Base-by-base conservation (phyloP, 2,113 vertebrate genomes). In the Otocyon megalotis region DNA sequence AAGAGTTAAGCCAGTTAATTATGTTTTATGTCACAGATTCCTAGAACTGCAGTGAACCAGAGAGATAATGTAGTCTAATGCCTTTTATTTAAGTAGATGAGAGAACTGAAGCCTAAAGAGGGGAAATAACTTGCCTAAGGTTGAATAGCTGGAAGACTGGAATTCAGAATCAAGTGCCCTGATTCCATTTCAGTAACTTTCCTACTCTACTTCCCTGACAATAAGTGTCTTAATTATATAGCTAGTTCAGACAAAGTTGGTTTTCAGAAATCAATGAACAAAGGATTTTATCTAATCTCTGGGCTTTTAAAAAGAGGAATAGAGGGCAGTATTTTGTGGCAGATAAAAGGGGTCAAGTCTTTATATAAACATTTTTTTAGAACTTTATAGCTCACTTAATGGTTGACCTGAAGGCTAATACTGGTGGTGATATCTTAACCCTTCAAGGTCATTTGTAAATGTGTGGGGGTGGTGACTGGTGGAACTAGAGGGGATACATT, bases 181-280 rank as follows among this genome's bases (percentile, higher is more conserved):
- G 8, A 86, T 80, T 92, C 13, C 5, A 53, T 89, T 94, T 93
- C 62, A 74, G 15, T 88, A 93, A 86, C 28, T 96, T 94, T 96
- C 96, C 35, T 91, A 48, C 26, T 79, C 48, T 81, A 35, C n/a
- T 96, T 89, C 17, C 19, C 15, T 71, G 53, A 67, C 35, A 13
- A 86, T 79, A 77, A 19, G 8, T 65, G 30, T 91, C 43, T 96
- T 89, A 84, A 90, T 94, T 96, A 79, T 50, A 24, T 91, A 90
- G 72, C 5, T 94, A 71, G 19, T 96, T 82, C 28, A 94, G 79
- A 80, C 30, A 79, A 79, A 87, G 32, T 53, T 95, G 43, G 12
- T 94, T 83, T 97, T 96, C 28, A 90, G 16, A 43, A 96, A 16
- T 83, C 82, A 67, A 11, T 96, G 50, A 96, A 80, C 19, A 93